These are phyloP conservation scores for Myotis pilosus DNA, from an alignment of 2,797 vertebrate species.

Conservation along the genomic window DNA sequence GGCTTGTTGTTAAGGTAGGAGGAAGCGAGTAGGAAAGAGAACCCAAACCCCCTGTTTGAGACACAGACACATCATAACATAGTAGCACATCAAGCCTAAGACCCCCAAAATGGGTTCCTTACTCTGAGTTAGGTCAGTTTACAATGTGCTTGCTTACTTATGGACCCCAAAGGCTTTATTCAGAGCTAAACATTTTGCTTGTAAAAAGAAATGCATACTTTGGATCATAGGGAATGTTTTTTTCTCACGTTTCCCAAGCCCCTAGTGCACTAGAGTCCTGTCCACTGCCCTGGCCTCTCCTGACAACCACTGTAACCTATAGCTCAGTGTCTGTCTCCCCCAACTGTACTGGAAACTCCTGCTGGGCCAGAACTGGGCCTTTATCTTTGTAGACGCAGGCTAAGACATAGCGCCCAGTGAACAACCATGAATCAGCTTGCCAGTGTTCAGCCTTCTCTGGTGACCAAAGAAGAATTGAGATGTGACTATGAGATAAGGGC, in stretches of 20 bases:
- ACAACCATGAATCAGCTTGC: slow-evolving; percentile 4
- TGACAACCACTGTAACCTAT: background rate
- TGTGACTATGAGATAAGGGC: background rate
- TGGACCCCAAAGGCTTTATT: background rate
- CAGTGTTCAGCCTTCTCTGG: background rate
- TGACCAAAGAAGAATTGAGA: background rate
- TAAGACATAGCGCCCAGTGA: background rate
- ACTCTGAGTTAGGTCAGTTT: background rate
- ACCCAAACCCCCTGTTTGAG: background rate
- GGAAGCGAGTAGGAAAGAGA: background rate
- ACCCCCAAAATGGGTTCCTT: background rate
- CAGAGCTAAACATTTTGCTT: background rate
- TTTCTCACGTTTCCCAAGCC: background rate
- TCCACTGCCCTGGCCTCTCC: background rate
- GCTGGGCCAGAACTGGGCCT: background rate
- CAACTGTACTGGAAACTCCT: background rate
- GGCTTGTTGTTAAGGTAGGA: background rate
- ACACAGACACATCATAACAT: background rate
- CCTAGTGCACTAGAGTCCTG: background rate
- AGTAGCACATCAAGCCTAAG: background rate
- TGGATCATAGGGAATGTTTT: background rate
- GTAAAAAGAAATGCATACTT: background rate
- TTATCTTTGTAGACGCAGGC: background rate
- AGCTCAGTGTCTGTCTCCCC: background rate
- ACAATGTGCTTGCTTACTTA: background rate